A percentile compares a stretch with the other conserved stretches of the same genome.
These are phyloP conservation scores for Aphidius gifuensis DNA, from an alignment of 1,140 invertebrate species.

Conservation along the genomic window DNA sequence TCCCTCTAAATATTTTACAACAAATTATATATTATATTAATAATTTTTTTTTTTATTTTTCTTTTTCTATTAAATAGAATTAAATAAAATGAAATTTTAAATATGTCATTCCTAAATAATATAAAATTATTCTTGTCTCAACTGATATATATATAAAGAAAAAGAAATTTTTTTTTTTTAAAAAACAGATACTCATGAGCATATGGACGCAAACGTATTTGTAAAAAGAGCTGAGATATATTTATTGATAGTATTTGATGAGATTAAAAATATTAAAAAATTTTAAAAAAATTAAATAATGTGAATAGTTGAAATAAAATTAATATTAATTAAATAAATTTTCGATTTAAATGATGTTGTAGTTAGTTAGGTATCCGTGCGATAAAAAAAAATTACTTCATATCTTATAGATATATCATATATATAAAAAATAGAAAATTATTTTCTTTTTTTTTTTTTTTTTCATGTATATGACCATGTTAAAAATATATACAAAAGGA, in stretches of 20 bases:
- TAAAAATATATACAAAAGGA: too few species aligned
- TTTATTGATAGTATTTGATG: slow-evolving; percentile 37
- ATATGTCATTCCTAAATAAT: too few species aligned
- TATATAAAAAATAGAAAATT: too few species aligned
- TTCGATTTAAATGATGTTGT: not conserved
- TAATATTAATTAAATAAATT: not conserved
- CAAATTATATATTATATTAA: slow-evolving; percentile 15
- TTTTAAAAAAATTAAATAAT: slow-evolving; percentile 12
- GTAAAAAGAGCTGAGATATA: slow-evolving; percentile 43
- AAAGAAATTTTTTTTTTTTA: too few species aligned
- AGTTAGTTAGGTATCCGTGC: too few species aligned
- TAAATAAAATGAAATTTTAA: not conserved
- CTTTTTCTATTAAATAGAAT: slow-evolving; percentile 17
- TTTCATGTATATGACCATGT: too few species aligned
- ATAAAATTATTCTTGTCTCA: too few species aligned
- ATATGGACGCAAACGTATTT: slow-evolving; percentile 1
- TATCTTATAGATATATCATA: not conserved
- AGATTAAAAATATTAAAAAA: slow-evolving; percentile 4
- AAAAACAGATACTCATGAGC: too few species aligned
- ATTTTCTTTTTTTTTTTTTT: not conserved
- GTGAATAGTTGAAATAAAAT: slow-evolving; percentile 18
- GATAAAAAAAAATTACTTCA: too few species aligned
- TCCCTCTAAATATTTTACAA: not conserved
- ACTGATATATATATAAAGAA: too few species aligned
- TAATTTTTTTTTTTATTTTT: slow-evolving; percentile 20